Base-by-base conservation (phyloP, 2,797 vertebrate species). In the Lepilemur ruficaudatus region DNA sequence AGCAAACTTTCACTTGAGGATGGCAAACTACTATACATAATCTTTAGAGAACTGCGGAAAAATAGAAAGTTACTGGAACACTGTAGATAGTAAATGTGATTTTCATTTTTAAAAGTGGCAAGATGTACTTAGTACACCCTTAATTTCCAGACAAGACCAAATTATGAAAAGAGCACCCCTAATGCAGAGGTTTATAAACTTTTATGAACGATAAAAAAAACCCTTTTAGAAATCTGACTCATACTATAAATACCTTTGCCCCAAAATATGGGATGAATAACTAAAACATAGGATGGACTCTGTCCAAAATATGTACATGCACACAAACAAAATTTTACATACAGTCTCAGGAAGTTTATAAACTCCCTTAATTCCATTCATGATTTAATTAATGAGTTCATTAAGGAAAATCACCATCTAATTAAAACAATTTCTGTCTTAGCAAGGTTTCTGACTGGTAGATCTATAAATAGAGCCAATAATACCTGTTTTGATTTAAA, bases 371-470 rank as follows among this genome's bases (percentile, higher is more conserved):
- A 61, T 72, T 95, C 85, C 9, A 91, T 80, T 70, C 20, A 46
- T 82, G 4, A 86, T 18, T 83, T 89, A 32, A 87, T 35, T 89
- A 93, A 59, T 75, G 22, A 86, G 8, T 7, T 23, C 48, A 63
- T 52, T 83, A 46, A 88, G 43, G 79, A 90, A 91, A 86, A 70
- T 50, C n/a, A 59, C 38, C 38, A 59, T 75, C 5, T 14, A 86
- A 70, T 65, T 92, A 82, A 96, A 93, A 92, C 73, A 7, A 86
- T 67, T 96, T 87, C 25, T 78, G 41, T 65, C 14, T 88, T 76
- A 87, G 11, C 25, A 93, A 93, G 3, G 8, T 84, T 95, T 63
- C 48, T 80, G 88, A 69, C 50, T 41, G 41, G 3, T 32, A 89
- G 28, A 83, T 80, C 38, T 83, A 83, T 72, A 89, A 90, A 69